Conservation (phyloP, 2,888 invertebrate genomes). For the Syrista parreyssii region DNA sequence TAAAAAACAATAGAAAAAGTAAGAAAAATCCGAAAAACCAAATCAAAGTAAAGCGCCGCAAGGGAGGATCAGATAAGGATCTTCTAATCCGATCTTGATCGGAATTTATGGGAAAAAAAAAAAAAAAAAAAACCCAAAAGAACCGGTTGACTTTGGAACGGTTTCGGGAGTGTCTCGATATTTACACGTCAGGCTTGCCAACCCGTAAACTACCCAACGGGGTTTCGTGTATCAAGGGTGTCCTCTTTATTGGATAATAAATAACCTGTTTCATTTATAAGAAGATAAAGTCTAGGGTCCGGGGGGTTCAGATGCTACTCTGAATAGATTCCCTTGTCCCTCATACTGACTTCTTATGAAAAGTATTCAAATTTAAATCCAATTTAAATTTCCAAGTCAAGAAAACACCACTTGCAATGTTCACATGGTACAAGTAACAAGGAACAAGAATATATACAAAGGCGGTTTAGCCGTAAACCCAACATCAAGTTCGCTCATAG, state of each 20-base stretch:
- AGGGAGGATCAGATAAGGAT: too few relatives aligned
- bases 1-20: too few relatives aligned
- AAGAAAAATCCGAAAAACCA: too few relatives aligned
- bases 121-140: too few relatives aligned
- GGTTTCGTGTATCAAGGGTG: slow-evolving; percentile 44
- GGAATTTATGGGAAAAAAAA: too few relatives aligned
- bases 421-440: not conserved
- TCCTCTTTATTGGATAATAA: slow-evolving; percentile 60
- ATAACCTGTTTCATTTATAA: slow-evolving; percentile 59
- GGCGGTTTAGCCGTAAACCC: not conserved
- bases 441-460: not conserved
- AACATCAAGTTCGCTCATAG: not conserved
- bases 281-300: slow-evolving; percentile 45
- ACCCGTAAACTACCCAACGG: slow-evolving; percentile 37
- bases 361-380: too few relatives aligned
- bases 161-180: slow-evolving; percentile 36
- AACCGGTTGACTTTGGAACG: too few relatives aligned
- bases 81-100: too few relatives aligned
- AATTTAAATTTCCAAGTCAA: too few relatives aligned
- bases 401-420: not conserved
- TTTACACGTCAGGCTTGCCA: slow-evolving; percentile 48
- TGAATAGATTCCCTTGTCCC: not conserved
- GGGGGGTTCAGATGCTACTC: too few relatives aligned
- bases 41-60: too few relatives aligned
- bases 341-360: not conserved